Evolutionary conservation across 2,888 invertebrate genomes (phyloP).

Genomic region (Calameuta idolon): DNA sequence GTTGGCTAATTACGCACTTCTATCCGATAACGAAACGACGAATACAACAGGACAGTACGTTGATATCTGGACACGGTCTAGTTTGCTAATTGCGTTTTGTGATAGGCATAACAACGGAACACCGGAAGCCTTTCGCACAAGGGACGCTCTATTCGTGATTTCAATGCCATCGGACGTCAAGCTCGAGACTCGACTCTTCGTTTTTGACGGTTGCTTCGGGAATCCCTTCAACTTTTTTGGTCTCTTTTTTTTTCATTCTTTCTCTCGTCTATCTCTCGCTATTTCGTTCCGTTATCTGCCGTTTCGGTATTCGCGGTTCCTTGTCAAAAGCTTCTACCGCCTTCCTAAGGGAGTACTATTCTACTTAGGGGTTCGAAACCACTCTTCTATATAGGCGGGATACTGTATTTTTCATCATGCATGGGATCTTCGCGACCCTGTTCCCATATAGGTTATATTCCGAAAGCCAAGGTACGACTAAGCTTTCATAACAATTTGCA

Average conservation of each 20-base stretch:
- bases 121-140: not conserved
- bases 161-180: not conserved
- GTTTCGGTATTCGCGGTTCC: not conserved
- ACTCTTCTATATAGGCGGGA: not conserved
- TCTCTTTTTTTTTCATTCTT: slow-evolving; percentile 10
- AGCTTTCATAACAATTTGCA: slow-evolving; percentile 66
- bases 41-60: slow-evolving; percentile 37
- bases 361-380: not conserved
- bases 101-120: not conserved
- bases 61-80: slow-evolving; percentile 46
- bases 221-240: not conserved
- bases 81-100: slow-evolving; percentile 32
- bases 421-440: slow-evolving; percentile 45
- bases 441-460: slow-evolving; percentile 53
- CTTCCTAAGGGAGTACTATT: slow-evolving; percentile 5
- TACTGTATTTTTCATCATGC: slow-evolving; percentile 60
- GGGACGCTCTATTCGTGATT: not conserved
- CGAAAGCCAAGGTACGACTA: slow-evolving; percentile 48
- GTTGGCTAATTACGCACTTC: slow-evolving; percentile 37
- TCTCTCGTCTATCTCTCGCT: slow-evolving; percentile 22
- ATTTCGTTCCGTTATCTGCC: slow-evolving; percentile 11
- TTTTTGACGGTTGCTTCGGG: not conserved
- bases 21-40: slow-evolving; percentile 32
- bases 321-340: not conserved
- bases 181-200: not conserved